Base-by-base conservation (phyloP, 1,140 invertebrate genomes). In the Stegodyphus dumicola region DNA sequence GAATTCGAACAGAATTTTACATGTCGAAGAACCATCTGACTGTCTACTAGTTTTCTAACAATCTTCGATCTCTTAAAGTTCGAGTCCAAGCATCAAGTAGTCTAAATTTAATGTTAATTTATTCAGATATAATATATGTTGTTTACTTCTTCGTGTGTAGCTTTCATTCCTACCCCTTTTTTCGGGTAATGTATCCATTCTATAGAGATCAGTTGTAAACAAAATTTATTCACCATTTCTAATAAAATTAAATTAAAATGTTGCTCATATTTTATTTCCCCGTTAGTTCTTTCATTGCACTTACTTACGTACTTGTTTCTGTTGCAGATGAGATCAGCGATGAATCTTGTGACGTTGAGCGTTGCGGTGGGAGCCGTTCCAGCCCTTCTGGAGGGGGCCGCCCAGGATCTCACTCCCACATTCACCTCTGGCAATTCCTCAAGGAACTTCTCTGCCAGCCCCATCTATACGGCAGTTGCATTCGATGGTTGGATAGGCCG, bases 381-480 rank as follows among this genome's bases (percentile, higher is more conserved):
- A 78, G 90, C 9, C 69, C 92, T 91, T 48, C 80, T 51, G 17
- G 56, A 15, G 52, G 73, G 13, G 81, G 69, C 89, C 90, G 85
- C 91, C 89, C 54, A 91, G 93, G 54, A 92, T 91, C 83, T 92
- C 93, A 94, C 65, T 95, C 96, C 0, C 96, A 98, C 89, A 99
- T 99, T 88, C 98, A 99, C 89, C 92, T 99, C n/a, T 99, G 98
- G 98, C 97, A 99, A 91, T 99, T 99, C 91, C 92, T 99, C 15
- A 98, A 99, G 89, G 98, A 99, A 91, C 93, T 99, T 11, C 92
- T 99, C 0, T 93, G 95, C 7, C 94, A 96, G 53, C 95, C 97
- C 0, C 94, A 96, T 71, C 90, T 94, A 2, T 95, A 98, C 90
- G 96, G 96, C 1, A 95, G 95, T 0, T 98, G 96, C 89, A 99